These are phyloP conservation scores for Macropus fuliginosus DNA, from an alignment of 2,797 vertebrate genomes.

Conservation along the genomic window DNA sequence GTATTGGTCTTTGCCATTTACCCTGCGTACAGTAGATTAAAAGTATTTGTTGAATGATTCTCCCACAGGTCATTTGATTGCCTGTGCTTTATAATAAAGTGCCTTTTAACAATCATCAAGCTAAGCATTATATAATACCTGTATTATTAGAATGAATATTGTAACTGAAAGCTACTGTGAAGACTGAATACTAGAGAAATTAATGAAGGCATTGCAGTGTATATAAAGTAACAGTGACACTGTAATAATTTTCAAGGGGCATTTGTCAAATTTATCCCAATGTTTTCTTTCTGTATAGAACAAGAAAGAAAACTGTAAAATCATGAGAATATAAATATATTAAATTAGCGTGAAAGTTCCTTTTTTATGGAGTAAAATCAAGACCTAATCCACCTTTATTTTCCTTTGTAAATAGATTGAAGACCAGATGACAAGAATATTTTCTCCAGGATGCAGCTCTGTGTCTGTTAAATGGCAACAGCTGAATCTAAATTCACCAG, in stretches of 20 bases:
- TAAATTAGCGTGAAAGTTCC: not conserved
- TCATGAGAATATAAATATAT: not conserved
- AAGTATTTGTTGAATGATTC: not conserved
- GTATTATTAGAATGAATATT: constrained; percentile 20
- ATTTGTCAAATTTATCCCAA: constrained; percentile 20
- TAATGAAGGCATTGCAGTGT: constrained; percentile 36
- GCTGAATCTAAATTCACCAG: constrained; percentile 78
- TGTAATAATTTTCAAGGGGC: constrained; percentile 19
- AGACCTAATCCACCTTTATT: constrained; percentile 40
- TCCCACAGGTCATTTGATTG: constrained; percentile 23
- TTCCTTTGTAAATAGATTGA: constrained; percentile 83
- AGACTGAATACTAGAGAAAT: not conserved
- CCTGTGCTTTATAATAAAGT: constrained; percentile 6
- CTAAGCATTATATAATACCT: constrained; percentile 6
- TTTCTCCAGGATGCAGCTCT: constrained; percentile 88
- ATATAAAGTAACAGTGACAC: constrained; percentile 29
- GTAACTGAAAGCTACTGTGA: constrained; percentile 17
- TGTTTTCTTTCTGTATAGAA: not conserved
- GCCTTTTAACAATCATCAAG: not conserved
- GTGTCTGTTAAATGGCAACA: constrained; percentile 93
- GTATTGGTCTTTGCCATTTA: not conserved
- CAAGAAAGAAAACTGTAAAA: constrained; percentile 23
- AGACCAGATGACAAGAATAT: constrained; percentile 84
- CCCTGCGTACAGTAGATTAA: not conserved
- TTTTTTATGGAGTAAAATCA: not conserved